Base-by-base conservation (phyloP, 1,140 invertebrate genomes). In the Cyclina sinensis region DNA sequence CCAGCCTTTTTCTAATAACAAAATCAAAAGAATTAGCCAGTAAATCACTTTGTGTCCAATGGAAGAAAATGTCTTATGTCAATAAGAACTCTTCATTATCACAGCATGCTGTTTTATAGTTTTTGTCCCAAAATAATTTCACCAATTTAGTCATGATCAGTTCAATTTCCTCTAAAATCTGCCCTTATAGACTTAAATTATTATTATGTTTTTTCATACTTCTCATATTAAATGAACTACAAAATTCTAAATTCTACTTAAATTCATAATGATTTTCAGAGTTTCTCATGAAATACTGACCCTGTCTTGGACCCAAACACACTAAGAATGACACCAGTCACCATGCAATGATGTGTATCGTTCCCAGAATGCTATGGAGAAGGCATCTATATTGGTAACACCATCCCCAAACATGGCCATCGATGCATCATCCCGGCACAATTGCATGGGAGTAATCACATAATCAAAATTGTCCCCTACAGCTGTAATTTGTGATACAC, bases 361-460 rank as follows among this genome's bases (percentile, higher is more conserved):
- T 24, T 46, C 84, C 84, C 84, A 78, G 54, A 86, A 76, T 24
- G 84, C 46, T 30, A 86, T 65, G 24, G 84, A 57, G 4, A 86
- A 27, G 1, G 32, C n/a, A 24, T 51, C n/a, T 9, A 86, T 78
- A 16, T 35, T 4, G 18, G 70, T 76, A 0, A 24, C 43, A 4
- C 70, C 70, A 30, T 86, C 51, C 11, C 73, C 73, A 78, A 76
- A 86, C 27, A 43, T 59, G 18, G 70, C 30, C 0, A 65, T 7
- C 0, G 84, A 86, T 7, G 70, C 84, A 21, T 86, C 84, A 16
- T 18, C 30, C 4, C 68, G 48, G 51, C 84, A 86, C 35, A 78
- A 32, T 14, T 16, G 9, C 16, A 14, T 7, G 0, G 84, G 54
- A 27, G n/a, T 24, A 24, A 86, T 78, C 7, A 86, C 39, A 62